phyloP scores from a whole-genome alignment of 2,113 vertebrate genomes.

The Pica pica region DNA sequence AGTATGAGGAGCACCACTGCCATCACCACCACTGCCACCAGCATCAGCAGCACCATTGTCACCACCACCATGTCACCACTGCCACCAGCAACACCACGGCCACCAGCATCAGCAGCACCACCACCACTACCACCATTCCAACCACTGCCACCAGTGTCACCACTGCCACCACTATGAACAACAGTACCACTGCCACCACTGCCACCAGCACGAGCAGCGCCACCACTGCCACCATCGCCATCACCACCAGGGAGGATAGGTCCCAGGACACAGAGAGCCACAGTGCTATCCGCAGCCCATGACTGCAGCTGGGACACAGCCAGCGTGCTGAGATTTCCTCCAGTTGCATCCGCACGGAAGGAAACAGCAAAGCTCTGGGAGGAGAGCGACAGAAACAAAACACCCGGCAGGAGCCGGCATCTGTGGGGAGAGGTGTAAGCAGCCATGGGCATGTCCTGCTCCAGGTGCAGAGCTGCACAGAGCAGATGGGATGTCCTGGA shows the following conservation, averaged over 20 bases:
- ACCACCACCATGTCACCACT: no score
- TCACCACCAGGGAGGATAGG: neutral
- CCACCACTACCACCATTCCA: rapidly evolving
- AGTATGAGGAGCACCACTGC: neutral
- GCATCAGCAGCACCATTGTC: neutral
- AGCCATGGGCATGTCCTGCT: neutral
- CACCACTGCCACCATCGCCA: neutral
- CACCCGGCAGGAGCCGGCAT: rapidly evolving
- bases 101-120: neutral
- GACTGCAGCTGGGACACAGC: neutral
- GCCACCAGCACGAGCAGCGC: neutral
- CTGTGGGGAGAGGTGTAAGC: neutral
- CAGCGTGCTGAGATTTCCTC: neutral
- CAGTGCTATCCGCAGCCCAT: neutral
- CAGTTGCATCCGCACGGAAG: neutral
- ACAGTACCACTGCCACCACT: neutral
- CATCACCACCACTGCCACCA: neutral
- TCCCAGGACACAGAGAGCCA: neutral
- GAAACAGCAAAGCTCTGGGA: constrained; percentile 10
- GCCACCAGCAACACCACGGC: neutral
- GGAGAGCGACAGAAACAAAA: neutral
- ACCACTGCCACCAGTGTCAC: neutral
- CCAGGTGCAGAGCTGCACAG: neutral
- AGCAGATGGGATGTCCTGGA: neutral
- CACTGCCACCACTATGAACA: neutral